Evolutionary conservation across 2,888 invertebrate genomes (phyloP).

Genomic region (Dolomedes plantarius): DNA sequence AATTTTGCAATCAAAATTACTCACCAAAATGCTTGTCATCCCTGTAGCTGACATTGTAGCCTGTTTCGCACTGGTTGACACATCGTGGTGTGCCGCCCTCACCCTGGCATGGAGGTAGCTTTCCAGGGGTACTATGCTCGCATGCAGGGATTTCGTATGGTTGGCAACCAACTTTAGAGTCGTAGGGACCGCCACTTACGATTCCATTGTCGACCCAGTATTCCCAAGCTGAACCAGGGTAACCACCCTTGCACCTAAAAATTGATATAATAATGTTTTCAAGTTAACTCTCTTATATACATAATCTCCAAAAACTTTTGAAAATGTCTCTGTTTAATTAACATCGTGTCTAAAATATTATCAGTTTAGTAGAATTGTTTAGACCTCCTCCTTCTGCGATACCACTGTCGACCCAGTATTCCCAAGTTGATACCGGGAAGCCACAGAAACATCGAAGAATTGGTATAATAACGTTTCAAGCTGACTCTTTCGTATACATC

Average conservation of each 20-base stretch:
- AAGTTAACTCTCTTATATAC: too few relatives aligned
- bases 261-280: slow-evolving; percentile 25
- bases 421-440: too few relatives aligned
- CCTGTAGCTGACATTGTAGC: slow-evolving; percentile 83
- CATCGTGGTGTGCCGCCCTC: slow-evolving; percentile 88
- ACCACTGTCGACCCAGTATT: too few relatives aligned
- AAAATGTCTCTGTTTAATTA: too few relatives aligned
- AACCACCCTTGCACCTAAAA: slow-evolving; percentile 86
- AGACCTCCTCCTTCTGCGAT: too few relatives aligned
- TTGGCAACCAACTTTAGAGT: slow-evolving; percentile 86
- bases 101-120: slow-evolving; percentile 84
- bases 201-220: slow-evolving; percentile 90
- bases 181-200: slow-evolving; percentile 90
- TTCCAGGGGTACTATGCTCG: slow-evolving; percentile 91
- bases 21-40: slow-evolving; percentile 86
- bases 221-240: slow-evolving; percentile 88
- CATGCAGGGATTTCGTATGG: slow-evolving; percentile 91
- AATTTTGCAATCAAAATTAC: too few relatives aligned
- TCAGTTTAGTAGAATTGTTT: too few relatives aligned
- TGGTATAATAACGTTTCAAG: too few relatives aligned
- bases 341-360: too few relatives aligned
- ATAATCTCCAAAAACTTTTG: too few relatives aligned
- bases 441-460: too few relatives aligned
- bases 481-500: too few relatives aligned
- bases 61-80: slow-evolving; percentile 81